These are phyloP conservation scores for Oncorhynchus nerka DNA, from an alignment of 2,113 vertebrate species.

Conservation along the genomic window DNA sequence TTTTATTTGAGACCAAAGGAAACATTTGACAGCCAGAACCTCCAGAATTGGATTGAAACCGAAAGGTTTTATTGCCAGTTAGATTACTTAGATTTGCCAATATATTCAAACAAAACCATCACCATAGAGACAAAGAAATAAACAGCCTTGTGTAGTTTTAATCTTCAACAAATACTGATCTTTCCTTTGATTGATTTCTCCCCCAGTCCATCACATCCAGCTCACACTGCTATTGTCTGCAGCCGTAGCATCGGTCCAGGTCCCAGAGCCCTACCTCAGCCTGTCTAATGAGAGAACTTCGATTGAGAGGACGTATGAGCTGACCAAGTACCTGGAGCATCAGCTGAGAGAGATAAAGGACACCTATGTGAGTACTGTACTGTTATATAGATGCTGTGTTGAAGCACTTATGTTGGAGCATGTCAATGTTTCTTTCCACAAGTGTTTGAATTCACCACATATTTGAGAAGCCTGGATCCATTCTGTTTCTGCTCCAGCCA, in stretches of 20 bases:
- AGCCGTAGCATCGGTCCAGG: slow-evolving; percentile 75
- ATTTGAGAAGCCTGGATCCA: no score
- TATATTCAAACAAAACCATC: slow-evolving; percentile 54
- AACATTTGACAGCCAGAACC: slow-evolving; percentile 52
- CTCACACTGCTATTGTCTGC: slow-evolving; percentile 81
- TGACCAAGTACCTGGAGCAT: slow-evolving; percentile 96
- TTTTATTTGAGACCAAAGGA: slow-evolving; percentile 65
- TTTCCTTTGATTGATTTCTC: slow-evolving; percentile 8
- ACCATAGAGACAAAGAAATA: slow-evolving; percentile 60
- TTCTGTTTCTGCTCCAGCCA: no score
- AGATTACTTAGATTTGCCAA: slow-evolving; percentile 52
- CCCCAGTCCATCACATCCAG: slow-evolving; percentile 58
- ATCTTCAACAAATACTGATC: neutral
- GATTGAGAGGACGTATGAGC: slow-evolving; percentile 94
- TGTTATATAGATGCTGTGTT: neutral
- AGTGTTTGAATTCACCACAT: no score
- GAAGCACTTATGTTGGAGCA: no score
- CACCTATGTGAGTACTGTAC: slow-evolving; percentile 85
- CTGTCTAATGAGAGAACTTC: slow-evolving; percentile 83
- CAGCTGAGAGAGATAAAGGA: slow-evolving; percentile 93
- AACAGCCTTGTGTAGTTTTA: slow-evolving; percentile 14
- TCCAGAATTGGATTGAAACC: slow-evolving; percentile 60
- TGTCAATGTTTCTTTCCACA: no score
- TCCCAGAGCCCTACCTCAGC: slow-evolving; percentile 78
- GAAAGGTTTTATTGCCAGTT: slow-evolving; percentile 64